A percentile compares a stretch with the other conserved stretches of the same genome.
phyloP scores from a whole-genome alignment of 2,888 invertebrate genomes.

The Parnassius smintheus region DNA sequence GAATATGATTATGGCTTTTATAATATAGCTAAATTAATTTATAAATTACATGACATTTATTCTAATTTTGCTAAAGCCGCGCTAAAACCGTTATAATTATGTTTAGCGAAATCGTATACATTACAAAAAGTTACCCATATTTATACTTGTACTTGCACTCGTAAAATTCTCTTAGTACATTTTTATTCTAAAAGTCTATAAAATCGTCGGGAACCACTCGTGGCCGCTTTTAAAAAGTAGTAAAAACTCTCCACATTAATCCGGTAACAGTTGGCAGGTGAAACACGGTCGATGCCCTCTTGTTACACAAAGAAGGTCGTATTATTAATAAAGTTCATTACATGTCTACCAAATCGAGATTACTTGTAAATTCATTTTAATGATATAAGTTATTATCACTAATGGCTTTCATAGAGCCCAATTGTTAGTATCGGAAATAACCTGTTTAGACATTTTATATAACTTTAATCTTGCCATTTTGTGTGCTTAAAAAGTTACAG shows the following conservation, averaged over 20 bases:
- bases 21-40: too few species aligned
- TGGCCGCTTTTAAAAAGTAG: constrained; percentile 68
- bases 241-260: constrained; percentile 67
- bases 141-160: constrained; percentile 3
- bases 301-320: constrained; percentile 43
- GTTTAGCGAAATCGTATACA: neutral
- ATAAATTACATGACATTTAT: too few species aligned
- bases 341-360: constrained; percentile 1
- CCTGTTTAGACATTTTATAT: too few species aligned
- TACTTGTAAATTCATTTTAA: neutral
- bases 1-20: too few species aligned
- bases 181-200: constrained; percentile 45
- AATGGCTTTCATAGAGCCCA: too few species aligned
- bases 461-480: too few species aligned
- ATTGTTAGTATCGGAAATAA: too few species aligned
- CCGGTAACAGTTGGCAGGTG: constrained; percentile 68
- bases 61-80: too few species aligned
- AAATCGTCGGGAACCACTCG: constrained; percentile 39
- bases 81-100: too few species aligned
- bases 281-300: constrained; percentile 53
- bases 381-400: too few species aligned
- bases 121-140: neutral
- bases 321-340: constrained; percentile 34
- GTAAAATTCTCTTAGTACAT: constrained; percentile 20
- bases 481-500: too few species aligned